Conservation (phyloP, 2,797 vertebrate species). For the Cyclura pinguis region DNA sequence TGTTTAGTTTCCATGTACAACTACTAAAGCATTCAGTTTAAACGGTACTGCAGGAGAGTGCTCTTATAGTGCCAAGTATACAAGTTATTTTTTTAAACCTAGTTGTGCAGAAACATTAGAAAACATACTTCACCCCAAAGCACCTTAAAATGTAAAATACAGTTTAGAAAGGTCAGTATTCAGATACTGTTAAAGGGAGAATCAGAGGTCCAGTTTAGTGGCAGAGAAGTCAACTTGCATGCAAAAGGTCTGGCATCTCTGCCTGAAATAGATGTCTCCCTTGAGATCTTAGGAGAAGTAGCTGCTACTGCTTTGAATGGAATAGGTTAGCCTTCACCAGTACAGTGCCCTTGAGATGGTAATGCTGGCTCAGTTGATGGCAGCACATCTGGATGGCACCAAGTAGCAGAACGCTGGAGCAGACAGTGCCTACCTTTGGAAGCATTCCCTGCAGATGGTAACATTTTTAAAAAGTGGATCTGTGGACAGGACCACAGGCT, state of each 20-base stretch:
- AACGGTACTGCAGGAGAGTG: slow-evolving; percentile 8
- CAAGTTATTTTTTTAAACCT: slow-evolving; percentile 35
- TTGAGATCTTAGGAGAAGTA: background rate
- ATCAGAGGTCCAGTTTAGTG: background rate
- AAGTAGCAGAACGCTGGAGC: too few species aligned
- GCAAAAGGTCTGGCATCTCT: background rate
- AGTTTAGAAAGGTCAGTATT: slow-evolving; percentile 21
- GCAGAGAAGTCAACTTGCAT: background rate
- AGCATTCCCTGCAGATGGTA: too few species aligned
- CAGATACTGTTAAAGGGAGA: slow-evolving; percentile 17
- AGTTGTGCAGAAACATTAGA: slow-evolving; percentile 20
- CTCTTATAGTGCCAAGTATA: slow-evolving; percentile 26
- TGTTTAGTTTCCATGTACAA: slow-evolving; percentile 42
- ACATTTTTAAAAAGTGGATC: too few species aligned
- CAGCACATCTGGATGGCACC: too few species aligned
- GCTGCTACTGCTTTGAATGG: background rate
- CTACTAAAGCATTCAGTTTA: slow-evolving; percentile 22
- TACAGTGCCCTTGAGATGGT: background rate
- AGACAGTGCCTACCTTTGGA: too few species aligned
- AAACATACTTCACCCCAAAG: slow-evolving; percentile 14
- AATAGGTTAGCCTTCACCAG: background rate
- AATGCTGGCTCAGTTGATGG: background rate
- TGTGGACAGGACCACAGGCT: too few species aligned
- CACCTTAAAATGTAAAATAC: slow-evolving; percentile 37
- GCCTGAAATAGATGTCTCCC: background rate